Conservation (phyloP, 2,797 vertebrate species). For the Hafferia zeledoni region DNA sequence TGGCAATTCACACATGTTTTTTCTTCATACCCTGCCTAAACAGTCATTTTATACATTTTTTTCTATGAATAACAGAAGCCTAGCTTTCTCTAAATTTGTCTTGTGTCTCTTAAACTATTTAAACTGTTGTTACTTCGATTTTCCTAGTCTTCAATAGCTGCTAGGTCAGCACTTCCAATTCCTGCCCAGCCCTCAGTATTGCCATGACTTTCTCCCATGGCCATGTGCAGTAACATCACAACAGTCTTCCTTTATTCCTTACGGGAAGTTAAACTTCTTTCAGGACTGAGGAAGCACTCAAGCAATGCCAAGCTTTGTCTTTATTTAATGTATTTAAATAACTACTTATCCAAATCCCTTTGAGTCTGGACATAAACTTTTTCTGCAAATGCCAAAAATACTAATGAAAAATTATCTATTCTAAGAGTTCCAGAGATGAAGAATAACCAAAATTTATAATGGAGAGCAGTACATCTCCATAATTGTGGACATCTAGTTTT, state of each 20-base stretch:
- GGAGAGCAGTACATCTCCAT: not conserved
- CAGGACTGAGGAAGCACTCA: not conserved
- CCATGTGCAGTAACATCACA: rapidly evolving
- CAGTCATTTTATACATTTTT: not conserved
- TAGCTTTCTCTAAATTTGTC: not conserved
- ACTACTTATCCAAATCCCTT: not conserved
- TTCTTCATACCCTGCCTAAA: not conserved
- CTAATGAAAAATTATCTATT: not conserved
- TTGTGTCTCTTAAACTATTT: not conserved
- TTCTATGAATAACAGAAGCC: not conserved
- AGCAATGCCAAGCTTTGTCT: not conserved
- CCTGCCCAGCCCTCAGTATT: not conserved
- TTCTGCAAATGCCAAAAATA: not conserved
- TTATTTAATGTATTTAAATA: not conserved
- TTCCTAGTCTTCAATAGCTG: not conserved
- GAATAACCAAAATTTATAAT: not conserved
- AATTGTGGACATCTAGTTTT: not conserved
- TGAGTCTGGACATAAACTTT: not conserved
- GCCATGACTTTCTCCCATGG: not conserved
- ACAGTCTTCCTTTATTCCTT: not conserved
- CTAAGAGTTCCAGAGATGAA: not conserved
- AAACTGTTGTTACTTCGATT: not conserved
- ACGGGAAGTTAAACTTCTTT: not conserved
- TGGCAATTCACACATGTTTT: not conserved
- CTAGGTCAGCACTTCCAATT: not conserved